Percentiles rank a stretch among this genome's conserved stretches.
These are phyloP conservation scores for Gallirallus australis DNA, from an alignment of 2,797 vertebrate genomes.

Conservation along the genomic window DNA sequence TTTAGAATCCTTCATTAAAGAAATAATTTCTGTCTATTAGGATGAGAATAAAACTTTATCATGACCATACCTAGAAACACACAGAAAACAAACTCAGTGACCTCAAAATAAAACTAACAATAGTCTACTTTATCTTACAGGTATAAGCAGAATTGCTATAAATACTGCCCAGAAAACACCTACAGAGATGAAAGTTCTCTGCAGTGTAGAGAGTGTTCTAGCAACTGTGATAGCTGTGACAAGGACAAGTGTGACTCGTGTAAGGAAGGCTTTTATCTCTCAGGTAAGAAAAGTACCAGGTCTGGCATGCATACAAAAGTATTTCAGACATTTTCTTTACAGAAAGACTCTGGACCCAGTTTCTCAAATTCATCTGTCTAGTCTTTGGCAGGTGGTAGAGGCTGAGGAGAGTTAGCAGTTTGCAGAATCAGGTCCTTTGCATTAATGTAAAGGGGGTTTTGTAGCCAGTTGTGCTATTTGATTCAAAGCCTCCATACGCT, in stretches of 20 bases:
- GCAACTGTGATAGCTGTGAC: constrained; percentile 85
- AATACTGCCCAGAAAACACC: constrained; percentile 87
- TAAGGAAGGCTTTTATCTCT: constrained; percentile 83
- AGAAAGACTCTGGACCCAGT: neutral
- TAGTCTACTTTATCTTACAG: constrained; percentile 72
- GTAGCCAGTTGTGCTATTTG: neutral
- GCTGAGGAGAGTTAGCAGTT: neutral
- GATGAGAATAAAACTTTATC: neutral
- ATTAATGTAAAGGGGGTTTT: neutral
- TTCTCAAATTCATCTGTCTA: neutral
- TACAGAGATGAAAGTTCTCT: constrained; percentile 70
- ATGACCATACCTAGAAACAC: neutral
- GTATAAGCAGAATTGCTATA: constrained; percentile 82
- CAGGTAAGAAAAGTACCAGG: constrained; percentile 74
- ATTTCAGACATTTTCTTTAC: neutral
- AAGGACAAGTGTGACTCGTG: constrained; percentile 85
- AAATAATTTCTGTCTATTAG: neutral
- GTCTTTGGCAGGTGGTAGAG: neutral
- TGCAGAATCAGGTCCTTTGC: neutral
- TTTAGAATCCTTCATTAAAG: neutral
- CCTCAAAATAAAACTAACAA: neutral
- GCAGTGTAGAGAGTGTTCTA: constrained; percentile 80
- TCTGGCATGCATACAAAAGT: neutral
- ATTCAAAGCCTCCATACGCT: neutral
- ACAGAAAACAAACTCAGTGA: neutral